phyloP scores from a whole-genome alignment of 2,888 invertebrate species.

The Apoderus coryli region DNA sequence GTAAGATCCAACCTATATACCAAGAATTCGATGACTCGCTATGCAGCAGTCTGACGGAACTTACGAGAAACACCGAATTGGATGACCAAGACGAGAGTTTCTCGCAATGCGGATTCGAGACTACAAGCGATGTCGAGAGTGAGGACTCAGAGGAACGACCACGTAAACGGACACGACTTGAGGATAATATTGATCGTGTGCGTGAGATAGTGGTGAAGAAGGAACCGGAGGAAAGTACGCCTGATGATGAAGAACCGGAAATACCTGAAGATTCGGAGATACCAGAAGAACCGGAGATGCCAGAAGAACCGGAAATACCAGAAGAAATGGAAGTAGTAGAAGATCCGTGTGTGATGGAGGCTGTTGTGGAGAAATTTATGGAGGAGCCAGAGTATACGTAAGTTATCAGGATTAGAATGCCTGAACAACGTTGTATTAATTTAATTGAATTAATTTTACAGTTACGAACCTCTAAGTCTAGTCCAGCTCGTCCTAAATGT shows the following conservation, averaged over 20 bases:
- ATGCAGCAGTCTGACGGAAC: conserved; percentile 26
- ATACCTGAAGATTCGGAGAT: conserved; percentile 3
- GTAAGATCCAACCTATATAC: conserved; percentile 23
- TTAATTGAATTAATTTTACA: no score
- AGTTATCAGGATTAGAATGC: no score
- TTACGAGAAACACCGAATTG: conserved; percentile 22
- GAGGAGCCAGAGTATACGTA: conserved; percentile 3
- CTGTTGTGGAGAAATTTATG: conserved; percentile 6
- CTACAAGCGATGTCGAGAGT: conserved; percentile 23
- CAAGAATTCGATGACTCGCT: conserved; percentile 27
- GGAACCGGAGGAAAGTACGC: conserved; percentile 13
- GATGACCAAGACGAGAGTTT: neutral
- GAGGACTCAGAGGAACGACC: conserved; percentile 17
- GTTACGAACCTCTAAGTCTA: conserved; percentile 27
- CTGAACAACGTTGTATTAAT: no score
- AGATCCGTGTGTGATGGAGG: conserved; percentile 15
- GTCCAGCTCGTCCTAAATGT: conserved; percentile 24
- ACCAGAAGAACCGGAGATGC: neutral
- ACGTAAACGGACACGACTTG: conserved; percentile 17
- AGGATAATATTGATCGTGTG: no score
- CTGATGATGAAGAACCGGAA: conserved; percentile 4
- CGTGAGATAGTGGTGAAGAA: no score
- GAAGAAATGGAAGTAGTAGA: conserved; percentile 11
- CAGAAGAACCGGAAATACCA: conserved; percentile 3
- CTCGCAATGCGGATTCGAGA: conserved; percentile 20